A percentile compares a stretch with the other conserved stretches of the same genome.
Evolutionary conservation across 2,113 vertebrate genomes (phyloP).

Genomic region (Oncorhynchus keta): DNA sequence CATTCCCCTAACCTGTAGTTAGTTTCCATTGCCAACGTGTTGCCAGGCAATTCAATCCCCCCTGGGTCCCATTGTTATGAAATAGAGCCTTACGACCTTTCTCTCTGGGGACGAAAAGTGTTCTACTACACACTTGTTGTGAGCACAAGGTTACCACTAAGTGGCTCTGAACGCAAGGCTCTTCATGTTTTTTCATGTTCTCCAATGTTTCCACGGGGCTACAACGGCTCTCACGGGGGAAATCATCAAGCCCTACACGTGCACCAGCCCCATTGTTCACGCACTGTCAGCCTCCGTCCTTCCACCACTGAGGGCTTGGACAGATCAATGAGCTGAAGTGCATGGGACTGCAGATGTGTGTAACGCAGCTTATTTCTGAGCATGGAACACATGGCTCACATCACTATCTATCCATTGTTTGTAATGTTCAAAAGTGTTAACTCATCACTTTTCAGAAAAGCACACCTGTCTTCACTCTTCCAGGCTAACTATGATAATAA

Average conservation of each 20-base stretch:
- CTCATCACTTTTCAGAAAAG: too few relatives aligned
- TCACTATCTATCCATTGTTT: too few relatives aligned
- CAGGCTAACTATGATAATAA: too few relatives aligned
- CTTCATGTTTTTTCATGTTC: not conserved
- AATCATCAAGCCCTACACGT: not conserved
- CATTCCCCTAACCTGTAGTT: constrained; percentile 1
- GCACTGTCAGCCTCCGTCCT: constrained; percentile 18
- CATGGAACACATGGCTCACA: too few relatives aligned
- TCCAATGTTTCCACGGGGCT: not conserved
- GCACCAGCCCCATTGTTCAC: constrained; percentile 24
- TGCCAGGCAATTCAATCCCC: constrained; percentile 18
- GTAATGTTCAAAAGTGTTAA: too few relatives aligned
- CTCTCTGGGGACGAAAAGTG: not conserved
- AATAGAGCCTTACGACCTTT: constrained; percentile 11
- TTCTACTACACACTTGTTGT: constrained; percentile 1
- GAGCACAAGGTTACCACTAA: constrained; percentile 5
- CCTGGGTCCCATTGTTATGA: constrained; percentile 21
- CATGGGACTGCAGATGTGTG: not conserved
- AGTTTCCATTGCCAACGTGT: constrained; percentile 10
- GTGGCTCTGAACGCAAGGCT: not conserved
- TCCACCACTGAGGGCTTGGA: not conserved
- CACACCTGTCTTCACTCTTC: too few relatives aligned
- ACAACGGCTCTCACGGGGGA: not conserved
- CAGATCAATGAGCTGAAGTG: not conserved
- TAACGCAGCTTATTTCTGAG: too few relatives aligned